Base-by-base conservation (phyloP, 2,888 invertebrate genomes). In the Lacanobia oleracea region DNA sequence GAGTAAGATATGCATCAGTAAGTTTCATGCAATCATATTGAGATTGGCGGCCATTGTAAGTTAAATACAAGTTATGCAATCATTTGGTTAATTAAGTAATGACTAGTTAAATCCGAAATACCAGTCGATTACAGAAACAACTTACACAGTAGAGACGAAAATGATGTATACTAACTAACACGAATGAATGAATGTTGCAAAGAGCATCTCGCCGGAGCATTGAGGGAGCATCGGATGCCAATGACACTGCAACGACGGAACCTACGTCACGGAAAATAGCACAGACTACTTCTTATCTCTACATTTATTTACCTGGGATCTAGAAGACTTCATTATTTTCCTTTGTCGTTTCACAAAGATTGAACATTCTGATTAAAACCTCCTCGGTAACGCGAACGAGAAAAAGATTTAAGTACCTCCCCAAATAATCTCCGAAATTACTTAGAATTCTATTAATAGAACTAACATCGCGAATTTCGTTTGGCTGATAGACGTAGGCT, bases 231-330 rank as follows among this genome's bases (percentile, higher is more conserved):
- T 80, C 61, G 18, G 63, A 61, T 74, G 70, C 66, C 72, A 72
- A 68, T 83, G 82, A 82, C 74, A 82, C 66, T 75, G 64, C 74
- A 27, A 21, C 37, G 59, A 60, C 60, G 68, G 60, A 71, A 45
- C 54, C 43, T 37, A 65, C 76, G 76, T 83, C 82, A 82, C 56
- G 70, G 82, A 84, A 85, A 72, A 77, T 63, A 73, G 75, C 61
- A 69, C 43, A 53, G 40, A 27, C 27, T 45, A 60, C 50, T 75
- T 21, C 23, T 82, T 80, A 80, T 80, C 82, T 62, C 21, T 48
- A 57, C 56, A 27, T 53, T 60, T 69, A 66, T 80, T 64, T 53
- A 73, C 63, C 79, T 78, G 66, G 10, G 21, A 67, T 72, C 45
- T 64, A 61, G 51, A 54, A 23, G 18, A 61, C 18, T 69, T 69